These are phyloP conservation scores for Flabesymbios commensalis DNA, from an alignment of 2,888 invertebrate genomes.

Conservation along the genomic window DNA sequence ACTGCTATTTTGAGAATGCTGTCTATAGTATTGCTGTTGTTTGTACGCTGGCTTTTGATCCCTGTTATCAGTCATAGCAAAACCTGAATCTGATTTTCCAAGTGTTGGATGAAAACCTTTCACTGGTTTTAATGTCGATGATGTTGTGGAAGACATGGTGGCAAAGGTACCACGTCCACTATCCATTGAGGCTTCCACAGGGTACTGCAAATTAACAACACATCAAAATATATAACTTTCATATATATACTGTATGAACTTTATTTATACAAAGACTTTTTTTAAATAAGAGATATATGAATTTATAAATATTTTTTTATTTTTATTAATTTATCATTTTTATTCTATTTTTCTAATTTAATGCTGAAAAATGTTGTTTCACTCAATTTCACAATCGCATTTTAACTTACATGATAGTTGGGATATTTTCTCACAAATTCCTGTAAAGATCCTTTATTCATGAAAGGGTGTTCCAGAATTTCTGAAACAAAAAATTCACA, in stretches of 20 bases:
- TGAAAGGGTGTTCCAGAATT: conserved; percentile 55
- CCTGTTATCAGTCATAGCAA: background rate
- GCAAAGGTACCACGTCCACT: conserved; percentile 58
- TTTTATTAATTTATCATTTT: background rate
- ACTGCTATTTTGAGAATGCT: background rate
- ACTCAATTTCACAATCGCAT: too few relatives aligned
- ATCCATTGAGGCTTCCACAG: conserved; percentile 53
- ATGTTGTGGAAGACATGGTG: conserved; percentile 43
- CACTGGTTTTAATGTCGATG: conserved; percentile 2
- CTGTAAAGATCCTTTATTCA: conserved; percentile 42
- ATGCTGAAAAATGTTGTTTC: too few relatives aligned
- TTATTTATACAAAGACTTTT: background rate
- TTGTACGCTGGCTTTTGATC: background rate
- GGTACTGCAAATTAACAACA: too few relatives aligned
- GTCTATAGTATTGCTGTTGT: background rate
- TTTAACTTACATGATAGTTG: background rate
- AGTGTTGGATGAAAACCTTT: conserved; percentile 3
- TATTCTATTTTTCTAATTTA: too few relatives aligned
- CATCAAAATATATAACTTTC: too few relatives aligned
- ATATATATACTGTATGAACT: too few relatives aligned
- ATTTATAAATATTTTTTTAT: background rate
- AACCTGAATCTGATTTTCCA: background rate
- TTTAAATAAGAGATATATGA: background rate
- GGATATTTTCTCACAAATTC: conserved; percentile 18
- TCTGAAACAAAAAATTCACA: conserved; percentile 38